Conservation (phyloP, 2,888 invertebrate genomes). For the Anorthoa munda region DNA sequence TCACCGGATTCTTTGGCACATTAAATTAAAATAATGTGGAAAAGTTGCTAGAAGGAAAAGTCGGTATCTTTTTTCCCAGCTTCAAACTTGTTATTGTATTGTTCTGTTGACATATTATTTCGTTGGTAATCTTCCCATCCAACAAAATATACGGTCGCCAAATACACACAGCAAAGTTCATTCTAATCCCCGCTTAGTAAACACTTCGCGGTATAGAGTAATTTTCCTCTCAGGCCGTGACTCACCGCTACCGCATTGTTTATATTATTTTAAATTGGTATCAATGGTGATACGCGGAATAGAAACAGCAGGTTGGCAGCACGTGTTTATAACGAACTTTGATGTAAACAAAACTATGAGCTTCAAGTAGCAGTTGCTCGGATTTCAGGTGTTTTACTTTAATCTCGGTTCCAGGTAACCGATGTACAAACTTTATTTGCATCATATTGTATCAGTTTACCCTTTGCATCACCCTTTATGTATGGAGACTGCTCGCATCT, state of each 20-base stretch:
- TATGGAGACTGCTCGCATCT: no score
- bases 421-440: background rate
- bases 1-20: background rate
- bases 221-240: constrained; percentile 68
- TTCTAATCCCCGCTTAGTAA: constrained; percentile 55
- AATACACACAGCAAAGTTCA: constrained; percentile 29
- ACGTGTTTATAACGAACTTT: constrained; percentile 48
- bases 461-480: background rate
- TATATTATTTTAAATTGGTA: constrained; percentile 64
- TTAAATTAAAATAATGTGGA: no score
- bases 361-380: constrained; percentile 43
- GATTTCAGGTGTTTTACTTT: constrained; percentile 49
- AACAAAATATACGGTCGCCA: constrained; percentile 13
- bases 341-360: constrained; percentile 54
- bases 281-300: constrained; percentile 49
- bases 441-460: constrained; percentile 1
- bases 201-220: constrained; percentile 65
- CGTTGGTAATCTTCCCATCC: background rate
- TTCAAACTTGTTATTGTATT: background rate
- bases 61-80: background rate
- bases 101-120: background rate
- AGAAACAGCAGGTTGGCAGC: constrained; percentile 53
- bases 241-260: constrained; percentile 60
- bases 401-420: constrained; percentile 36
- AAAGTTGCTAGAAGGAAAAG: background rate